Evolutionary conservation across 2,888 invertebrate genomes (phyloP).

Genomic region (Machimus atricapillus): DNA sequence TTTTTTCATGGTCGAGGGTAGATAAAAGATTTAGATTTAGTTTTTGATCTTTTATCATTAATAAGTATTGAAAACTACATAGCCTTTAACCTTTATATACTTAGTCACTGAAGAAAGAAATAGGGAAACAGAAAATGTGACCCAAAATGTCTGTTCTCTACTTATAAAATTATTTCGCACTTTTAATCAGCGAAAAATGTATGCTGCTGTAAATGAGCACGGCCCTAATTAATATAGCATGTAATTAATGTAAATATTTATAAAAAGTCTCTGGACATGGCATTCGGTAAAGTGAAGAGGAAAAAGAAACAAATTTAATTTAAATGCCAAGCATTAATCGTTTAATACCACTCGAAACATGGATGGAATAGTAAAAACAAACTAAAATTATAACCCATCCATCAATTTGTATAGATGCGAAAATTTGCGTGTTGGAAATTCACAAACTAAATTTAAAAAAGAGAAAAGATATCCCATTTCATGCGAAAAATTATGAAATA

Average conservation of each 20-base stretch:
- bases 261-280: not conserved
- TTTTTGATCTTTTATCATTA: too few relatives aligned
- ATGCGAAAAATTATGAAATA: too few relatives aligned
- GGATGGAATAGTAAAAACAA: not conserved
- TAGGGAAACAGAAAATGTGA: not conserved
- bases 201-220: not conserved
- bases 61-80: too few relatives aligned
- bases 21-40: too few relatives aligned
- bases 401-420: not conserved
- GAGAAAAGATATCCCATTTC: not conserved
- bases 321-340: not conserved
- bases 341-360: not conserved
- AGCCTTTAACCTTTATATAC: too few relatives aligned
- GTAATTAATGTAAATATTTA: not conserved
- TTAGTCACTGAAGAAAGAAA: not conserved
- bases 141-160: not conserved
- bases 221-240: not conserved
- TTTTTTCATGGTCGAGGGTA: too few relatives aligned
- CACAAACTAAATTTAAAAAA: not conserved
- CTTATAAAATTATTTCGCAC: too few relatives aligned
- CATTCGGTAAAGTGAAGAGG: not conserved
- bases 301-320: not conserved
- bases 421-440: not conserved
- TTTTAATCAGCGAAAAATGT: not conserved
- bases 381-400: not conserved